Conservation (phyloP, 1,140 invertebrate species). For the Cyclina sinensis region DNA sequence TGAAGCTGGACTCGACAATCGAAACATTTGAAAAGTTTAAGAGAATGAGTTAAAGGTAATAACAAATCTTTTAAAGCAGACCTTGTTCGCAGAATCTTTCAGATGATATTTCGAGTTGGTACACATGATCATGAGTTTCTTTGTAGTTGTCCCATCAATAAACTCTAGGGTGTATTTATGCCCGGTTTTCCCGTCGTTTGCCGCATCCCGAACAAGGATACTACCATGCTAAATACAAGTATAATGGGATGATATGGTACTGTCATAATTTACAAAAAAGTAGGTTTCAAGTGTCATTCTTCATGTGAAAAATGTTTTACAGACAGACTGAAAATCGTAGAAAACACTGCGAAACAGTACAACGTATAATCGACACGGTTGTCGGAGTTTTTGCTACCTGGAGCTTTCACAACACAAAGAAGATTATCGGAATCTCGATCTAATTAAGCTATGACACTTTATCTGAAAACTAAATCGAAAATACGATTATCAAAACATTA, state of each 20-base stretch:
- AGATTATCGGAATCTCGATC: too few relatives aligned
- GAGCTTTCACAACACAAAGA: too few relatives aligned
- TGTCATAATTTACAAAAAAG: too few relatives aligned
- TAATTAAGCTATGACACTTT: too few relatives aligned
- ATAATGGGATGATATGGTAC: neutral
- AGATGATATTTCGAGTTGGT: constrained; percentile 1
- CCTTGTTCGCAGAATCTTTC: constrained; percentile 7
- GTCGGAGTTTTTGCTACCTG: too few relatives aligned
- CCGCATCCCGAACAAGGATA: constrained; percentile 13
- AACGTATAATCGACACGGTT: too few relatives aligned
- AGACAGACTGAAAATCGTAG: too few relatives aligned
- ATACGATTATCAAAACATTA: too few relatives aligned
- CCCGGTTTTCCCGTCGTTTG: neutral
- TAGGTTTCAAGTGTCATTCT: too few relatives aligned
- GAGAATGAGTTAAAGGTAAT: neutral
- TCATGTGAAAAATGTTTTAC: neutral
- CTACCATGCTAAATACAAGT: constrained; percentile 7
- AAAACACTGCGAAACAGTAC: too few relatives aligned
- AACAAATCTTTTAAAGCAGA: neutral
- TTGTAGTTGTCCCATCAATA: neutral
- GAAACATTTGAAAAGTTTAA: neutral
- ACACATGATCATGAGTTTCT: constrained; percentile 25
- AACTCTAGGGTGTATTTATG: constrained; percentile 36
- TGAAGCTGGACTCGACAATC: neutral
- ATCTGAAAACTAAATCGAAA: too few relatives aligned